phyloP scores from a whole-genome alignment of 2,797 vertebrate genomes.

The Cottoperca gobio region DNA sequence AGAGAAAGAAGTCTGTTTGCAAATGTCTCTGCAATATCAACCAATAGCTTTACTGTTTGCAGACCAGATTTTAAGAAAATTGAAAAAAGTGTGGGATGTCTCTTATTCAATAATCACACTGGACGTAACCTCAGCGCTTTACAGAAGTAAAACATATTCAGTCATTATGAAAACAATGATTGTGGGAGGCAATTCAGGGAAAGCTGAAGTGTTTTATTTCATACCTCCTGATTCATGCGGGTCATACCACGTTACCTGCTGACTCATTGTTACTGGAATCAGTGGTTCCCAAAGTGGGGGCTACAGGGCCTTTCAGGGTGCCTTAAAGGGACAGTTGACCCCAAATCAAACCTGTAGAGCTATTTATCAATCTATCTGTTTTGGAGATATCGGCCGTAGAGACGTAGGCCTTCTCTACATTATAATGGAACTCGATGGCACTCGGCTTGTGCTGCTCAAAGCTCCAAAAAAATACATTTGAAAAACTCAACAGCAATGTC shows the following conservation, averaged over 20 bases:
- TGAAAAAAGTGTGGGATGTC: conserved; percentile 22
- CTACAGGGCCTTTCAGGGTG: neutral
- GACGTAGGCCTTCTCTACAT: no score
- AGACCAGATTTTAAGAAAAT: conserved; percentile 40
- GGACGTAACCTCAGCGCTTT: conserved; percentile 45
- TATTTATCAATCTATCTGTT: no score
- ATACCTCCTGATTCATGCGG: conserved; percentile 36
- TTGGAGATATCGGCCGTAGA: no score
- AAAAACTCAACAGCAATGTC: no score
- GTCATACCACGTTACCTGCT: conserved; percentile 40
- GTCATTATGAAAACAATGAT: conserved; percentile 59
- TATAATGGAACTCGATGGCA: no score
- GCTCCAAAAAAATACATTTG: no score
- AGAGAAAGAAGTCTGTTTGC: conserved; percentile 28
- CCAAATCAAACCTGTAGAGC: no score
- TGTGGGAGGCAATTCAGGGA: conserved; percentile 8
- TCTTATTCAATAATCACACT: conserved; percentile 40
- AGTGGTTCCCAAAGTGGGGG: neutral
- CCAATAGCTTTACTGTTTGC: conserved; percentile 26
- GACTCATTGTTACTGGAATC: conserved; percentile 62
- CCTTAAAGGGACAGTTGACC: neutral
- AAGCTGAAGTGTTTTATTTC: conserved; percentile 42
- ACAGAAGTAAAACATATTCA: conserved; percentile 63
- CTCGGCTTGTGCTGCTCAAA: no score
- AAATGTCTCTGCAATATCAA: conserved; percentile 62